phyloP scores from a whole-genome alignment of 2,113 vertebrate genomes.

The Oryzias woworae region DNA sequence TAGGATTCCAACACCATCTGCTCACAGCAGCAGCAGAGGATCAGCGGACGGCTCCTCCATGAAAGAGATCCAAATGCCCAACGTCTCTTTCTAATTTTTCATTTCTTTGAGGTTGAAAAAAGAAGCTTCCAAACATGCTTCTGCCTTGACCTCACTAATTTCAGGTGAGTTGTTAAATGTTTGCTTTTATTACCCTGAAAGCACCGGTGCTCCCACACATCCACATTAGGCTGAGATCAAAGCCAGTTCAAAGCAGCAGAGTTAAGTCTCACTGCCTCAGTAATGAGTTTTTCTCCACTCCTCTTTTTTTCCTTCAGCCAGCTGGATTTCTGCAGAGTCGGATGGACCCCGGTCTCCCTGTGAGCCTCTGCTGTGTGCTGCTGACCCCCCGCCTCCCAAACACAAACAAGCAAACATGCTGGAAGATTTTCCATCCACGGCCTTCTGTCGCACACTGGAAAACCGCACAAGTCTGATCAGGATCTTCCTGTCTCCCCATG shows the following conservation, averaged over 20 bases:
- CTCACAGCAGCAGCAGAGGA: too few species aligned
- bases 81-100: background rate
- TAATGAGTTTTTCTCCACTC: conserved; percentile 50
- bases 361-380: conserved; percentile 42
- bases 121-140: conserved; percentile 29
- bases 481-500: conserved; percentile 64
- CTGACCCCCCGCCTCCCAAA: conserved; percentile 33
- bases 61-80: too few species aligned
- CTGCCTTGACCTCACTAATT: conserved; percentile 33
- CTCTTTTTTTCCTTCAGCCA: conserved; percentile 25
- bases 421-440: conserved; percentile 1
- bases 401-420: conserved; percentile 47
- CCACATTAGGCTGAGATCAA: conserved; percentile 59
- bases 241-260: conserved; percentile 42
- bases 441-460: background rate
- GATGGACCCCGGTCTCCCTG: conserved; percentile 32
- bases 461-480: conserved; percentile 43
- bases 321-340: conserved; percentile 36
- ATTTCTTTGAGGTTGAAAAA: conserved; percentile 10
- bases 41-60: too few species aligned
- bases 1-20: too few species aligned
- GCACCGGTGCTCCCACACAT: conserved; percentile 40
- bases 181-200: conserved; percentile 60
- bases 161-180: conserved; percentile 55
- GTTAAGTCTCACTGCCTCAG: conserved; percentile 44